Percentiles rank a stretch among this genome's conserved stretches.
phyloP scores from a whole-genome alignment of 2,888 invertebrate species.

The Scaptomyza polygonia region DNA sequence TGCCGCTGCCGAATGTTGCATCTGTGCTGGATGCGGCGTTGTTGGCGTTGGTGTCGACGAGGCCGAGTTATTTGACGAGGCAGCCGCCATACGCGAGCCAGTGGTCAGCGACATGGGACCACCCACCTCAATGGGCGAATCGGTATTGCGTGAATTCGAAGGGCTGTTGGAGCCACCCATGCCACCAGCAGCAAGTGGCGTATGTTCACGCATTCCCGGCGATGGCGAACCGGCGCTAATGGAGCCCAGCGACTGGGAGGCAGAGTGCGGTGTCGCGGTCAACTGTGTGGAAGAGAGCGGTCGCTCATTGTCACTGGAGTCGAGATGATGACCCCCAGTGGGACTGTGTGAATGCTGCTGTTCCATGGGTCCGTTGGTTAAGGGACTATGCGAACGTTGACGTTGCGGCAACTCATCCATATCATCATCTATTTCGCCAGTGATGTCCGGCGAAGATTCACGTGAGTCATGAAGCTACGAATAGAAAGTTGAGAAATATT shows the following conservation, averaged over 20 bases:
- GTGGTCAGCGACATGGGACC: constrained; percentile 84
- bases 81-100: constrained; percentile 63
- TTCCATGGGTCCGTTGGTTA: constrained; percentile 72
- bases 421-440: constrained; percentile 84
- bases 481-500: no score
- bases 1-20: constrained; percentile 84
- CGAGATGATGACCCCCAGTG: constrained; percentile 71
- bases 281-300: constrained; percentile 83
- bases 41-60: constrained; percentile 76
- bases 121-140: constrained; percentile 86
- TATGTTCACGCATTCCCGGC: constrained; percentile 81
- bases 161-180: constrained; percentile 84
- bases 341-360: constrained; percentile 80
- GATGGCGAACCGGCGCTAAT: constrained; percentile 85
- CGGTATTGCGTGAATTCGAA: constrained; percentile 86
- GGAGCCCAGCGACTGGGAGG: constrained; percentile 85
- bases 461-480: constrained; percentile 83
- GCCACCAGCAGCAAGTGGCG: constrained; percentile 83
- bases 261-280: constrained; percentile 81
- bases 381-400: constrained; percentile 82
- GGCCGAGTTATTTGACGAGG: constrained; percentile 69
- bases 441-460: constrained; percentile 85
- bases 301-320: constrained; percentile 83
- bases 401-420: constrained; percentile 71
- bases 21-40: constrained; percentile 77